Evolutionary conservation across 2,113 vertebrate species (phyloP).

Genomic region (Mormyrus lacerda): DNA sequence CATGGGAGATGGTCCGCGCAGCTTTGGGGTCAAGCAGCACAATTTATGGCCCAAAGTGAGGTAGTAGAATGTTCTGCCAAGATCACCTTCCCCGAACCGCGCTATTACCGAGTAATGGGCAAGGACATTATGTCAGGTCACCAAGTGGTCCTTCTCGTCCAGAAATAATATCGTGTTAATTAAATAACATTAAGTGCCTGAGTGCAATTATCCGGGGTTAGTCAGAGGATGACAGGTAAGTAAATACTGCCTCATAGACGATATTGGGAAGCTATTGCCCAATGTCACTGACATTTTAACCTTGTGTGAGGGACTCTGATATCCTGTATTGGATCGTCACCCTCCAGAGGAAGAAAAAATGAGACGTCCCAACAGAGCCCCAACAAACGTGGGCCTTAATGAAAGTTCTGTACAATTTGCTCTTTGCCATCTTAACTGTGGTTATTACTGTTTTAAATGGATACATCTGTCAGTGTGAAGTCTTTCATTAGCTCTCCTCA

Average conservation of each 20-base stretch:
- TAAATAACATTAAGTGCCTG: background rate
- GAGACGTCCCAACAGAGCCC: conserved; percentile 55
- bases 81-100: background rate
- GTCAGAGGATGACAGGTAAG: background rate
- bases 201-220: background rate
- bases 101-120: background rate
- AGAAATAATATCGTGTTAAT: background rate
- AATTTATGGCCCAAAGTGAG: background rate
- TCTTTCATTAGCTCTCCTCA: conserved; percentile 73
- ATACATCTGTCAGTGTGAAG: conserved; percentile 70
- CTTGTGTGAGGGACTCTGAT: conserved; percentile 57
- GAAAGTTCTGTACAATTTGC: conserved; percentile 64
- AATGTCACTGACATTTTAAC: conserved; percentile 48
- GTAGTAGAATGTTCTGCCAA: background rate
- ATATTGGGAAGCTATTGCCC: conserved; percentile 41
- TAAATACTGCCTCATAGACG: background rate
- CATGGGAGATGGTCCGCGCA: background rate
- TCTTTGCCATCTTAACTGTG: conserved; percentile 67
- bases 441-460: conserved; percentile 72
- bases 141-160: background rate
- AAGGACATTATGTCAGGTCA: background rate
- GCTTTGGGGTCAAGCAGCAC: background rate
- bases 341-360: conserved; percentile 49
- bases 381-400: conserved; percentile 56
- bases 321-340: conserved; percentile 38